Percentiles rank a stretch among this genome's conserved stretches.
These are phyloP conservation scores for Aeoliscus strigatus DNA, from an alignment of 2,797 vertebrate species.

Conservation along the genomic window DNA sequence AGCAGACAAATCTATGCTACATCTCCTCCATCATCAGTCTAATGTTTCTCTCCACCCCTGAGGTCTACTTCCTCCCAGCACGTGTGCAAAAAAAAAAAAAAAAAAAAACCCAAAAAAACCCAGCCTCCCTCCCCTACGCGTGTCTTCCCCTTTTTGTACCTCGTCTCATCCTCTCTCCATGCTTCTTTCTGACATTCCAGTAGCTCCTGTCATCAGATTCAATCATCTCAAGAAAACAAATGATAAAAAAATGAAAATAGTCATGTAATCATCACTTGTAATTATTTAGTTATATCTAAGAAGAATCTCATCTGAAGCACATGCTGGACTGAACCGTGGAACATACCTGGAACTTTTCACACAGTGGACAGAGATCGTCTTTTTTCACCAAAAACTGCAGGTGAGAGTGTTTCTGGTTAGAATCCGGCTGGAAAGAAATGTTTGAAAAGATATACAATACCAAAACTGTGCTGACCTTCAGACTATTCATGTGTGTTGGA, in stretches of 20 bases:
- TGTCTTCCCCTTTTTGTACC: constrained; percentile 32
- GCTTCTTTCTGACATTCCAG: constrained; percentile 26
- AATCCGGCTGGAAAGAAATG: not conserved
- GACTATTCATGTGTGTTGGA: constrained; percentile 1
- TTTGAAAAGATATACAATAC: no score
- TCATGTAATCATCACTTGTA: not conserved
- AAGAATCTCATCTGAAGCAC: constrained; percentile 19
- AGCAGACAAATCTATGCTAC: no score
- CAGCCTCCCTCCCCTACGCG: constrained; percentile 30
- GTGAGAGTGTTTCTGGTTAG: constrained; percentile 37
- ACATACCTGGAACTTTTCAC: constrained; percentile 29
- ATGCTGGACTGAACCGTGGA: constrained; percentile 29
- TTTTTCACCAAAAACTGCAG: constrained; percentile 25
- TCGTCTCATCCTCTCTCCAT: constrained; percentile 11
- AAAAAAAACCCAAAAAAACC: no score
- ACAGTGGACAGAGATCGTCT: constrained; percentile 15
- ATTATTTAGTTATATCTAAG: constrained; percentile 6
- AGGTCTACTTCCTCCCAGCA: constrained; percentile 23
- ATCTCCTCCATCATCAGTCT: no score
- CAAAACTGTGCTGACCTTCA: no score
- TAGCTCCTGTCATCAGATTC: constrained; percentile 12
- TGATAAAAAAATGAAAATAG: not conserved
- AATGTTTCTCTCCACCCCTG: constrained; percentile 16
- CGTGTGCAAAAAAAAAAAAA: no score
- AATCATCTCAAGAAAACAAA: constrained; percentile 8